Evolutionary conservation across 1,140 invertebrate genomes (phyloP), one percentile per base, ranked within the genome.

Genomic region (Polypedilum pembai): DNA sequence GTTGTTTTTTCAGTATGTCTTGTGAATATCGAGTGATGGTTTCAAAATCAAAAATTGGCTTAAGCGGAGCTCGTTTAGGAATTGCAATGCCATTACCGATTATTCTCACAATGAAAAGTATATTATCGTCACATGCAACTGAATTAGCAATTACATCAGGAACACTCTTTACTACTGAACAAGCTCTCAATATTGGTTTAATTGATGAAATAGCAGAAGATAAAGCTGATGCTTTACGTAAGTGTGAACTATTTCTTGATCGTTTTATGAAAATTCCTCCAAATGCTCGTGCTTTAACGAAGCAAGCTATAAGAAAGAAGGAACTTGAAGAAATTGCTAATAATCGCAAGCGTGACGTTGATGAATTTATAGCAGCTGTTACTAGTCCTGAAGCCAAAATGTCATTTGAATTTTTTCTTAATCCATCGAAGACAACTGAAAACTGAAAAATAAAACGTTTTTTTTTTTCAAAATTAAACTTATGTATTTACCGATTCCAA

Each of bases 21-120:
- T 92, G 91, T 81, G 92, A 94, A 82, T 93, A 93, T 78, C 84
- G 92, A 79, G 85, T 90, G 20, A 91, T 94, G 87, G 80, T 84
- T 45, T 88, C 88, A 1, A 89, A 91, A 76, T 88, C 85, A 77
- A 87, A 84, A 0, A 93, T 94, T 76, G 92, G 92, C 10, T 82
- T 94, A 0, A 94, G 93, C 79, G 86, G 87, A 15, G n/a, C 18
- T 1, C 18, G 73, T 4, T 24, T 73, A 40, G 82, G 45, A 56
- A 56, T 56, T 81, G 75, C 75, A 83, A 83, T 77, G 81, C 82
- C 79, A 12, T 84, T 87, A 78, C 80, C 82, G 73, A 56, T 56
- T 12, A 56, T 56, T 12, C 15, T n/a, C 4, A 12, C 79, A 12
- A 84, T 87, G 79, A 80, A 82, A 73, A 86, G 87, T 77, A 85